Evolutionary conservation across 2,113 vertebrate species (phyloP), one percentile per base, ranked within the genome.

Genomic region (Xiphophorus hellerii): DNA sequence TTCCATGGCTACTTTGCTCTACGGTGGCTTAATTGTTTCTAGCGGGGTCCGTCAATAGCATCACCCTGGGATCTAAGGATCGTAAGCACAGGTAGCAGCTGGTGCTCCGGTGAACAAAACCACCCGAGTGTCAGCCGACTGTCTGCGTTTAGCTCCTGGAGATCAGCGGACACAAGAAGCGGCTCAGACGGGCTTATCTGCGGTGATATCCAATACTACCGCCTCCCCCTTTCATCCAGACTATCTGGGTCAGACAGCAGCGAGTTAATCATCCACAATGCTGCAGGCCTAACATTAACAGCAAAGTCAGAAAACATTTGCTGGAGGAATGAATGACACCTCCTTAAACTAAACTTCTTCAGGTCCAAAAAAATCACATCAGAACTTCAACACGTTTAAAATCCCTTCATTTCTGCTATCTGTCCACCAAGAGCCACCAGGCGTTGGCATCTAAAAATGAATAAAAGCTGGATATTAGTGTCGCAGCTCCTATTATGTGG

Each of bases 111-210:
- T 67, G 66, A 71, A 37, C 35, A 11, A 75, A 61, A 69, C 1
- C 65, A 67, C 25, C 74, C 6, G 33, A 54, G 27, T 39, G 48
- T 27, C 54, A 73, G 64, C 39, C 13, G 54, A 73, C 69, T 44
- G 66, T 48, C 82, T 33, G 63, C 1, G 62, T 74, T 74, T 30
- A 66, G 69, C n/a, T 39, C 5, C 66, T 33, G 68, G 78, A 76
- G 73, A 87, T 84, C 77, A 69, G 35, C 30, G 0, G 5, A 54
- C 42, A 75, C 66, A 33, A 87, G 73, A 58, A 65, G 78, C 37
- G 4, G 83, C 85, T 93, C 90, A 92, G 92, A 91, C 90, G 74
- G 81, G 77, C 77, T 93, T 84, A 91, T 84, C 84, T 76, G 42
- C 73, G 64, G 58, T 78, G 83, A 88, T 88, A 83, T 74, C 74